phyloP scores from a whole-genome alignment of 2,888 invertebrate species.

The Cantharis rufa region DNA sequence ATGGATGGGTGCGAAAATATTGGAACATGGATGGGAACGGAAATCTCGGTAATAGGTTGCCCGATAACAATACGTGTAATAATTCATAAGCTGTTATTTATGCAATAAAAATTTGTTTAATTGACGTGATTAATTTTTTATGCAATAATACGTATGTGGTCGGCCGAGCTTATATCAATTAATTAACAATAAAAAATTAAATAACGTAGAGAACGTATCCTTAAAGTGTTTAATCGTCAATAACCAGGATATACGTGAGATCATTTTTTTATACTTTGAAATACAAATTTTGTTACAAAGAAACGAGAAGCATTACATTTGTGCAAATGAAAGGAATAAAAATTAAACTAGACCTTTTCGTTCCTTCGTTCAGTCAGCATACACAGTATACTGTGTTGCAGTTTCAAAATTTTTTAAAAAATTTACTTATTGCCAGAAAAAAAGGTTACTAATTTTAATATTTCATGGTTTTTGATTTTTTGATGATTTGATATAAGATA shows the following conservation, averaged over 20 bases:
- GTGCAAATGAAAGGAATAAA: too few species aligned
- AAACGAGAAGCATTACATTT: too few species aligned
- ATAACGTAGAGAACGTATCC: not conserved
- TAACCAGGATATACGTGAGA: not conserved
- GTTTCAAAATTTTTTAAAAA: too few species aligned
- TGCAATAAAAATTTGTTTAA: not conserved
- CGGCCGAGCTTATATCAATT: not conserved
- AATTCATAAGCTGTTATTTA: not conserved
- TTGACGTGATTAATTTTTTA: not conserved
- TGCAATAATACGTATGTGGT: not conserved
- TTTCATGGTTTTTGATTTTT: too few species aligned
- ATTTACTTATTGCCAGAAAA: too few species aligned
- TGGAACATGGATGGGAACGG: not conserved
- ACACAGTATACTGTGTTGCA: too few species aligned
- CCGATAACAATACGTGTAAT: not conserved
- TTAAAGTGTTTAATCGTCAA: not conserved
- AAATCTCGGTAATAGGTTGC: not conserved
- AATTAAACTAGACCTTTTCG: too few species aligned
- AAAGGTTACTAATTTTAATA: too few species aligned
- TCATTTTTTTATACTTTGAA: not conserved
- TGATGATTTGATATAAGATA: too few species aligned
- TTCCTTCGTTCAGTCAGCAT: too few species aligned
- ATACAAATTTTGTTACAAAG: not conserved
- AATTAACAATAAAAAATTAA: slow-evolving; percentile 1
- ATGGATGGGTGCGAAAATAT: not conserved